Percentiles rank a stretch among this genome's conserved stretches.
These are phyloP conservation scores for Gymnocypris eckloni DNA, from an alignment of 2,797 vertebrate species.

Conservation along the genomic window DNA sequence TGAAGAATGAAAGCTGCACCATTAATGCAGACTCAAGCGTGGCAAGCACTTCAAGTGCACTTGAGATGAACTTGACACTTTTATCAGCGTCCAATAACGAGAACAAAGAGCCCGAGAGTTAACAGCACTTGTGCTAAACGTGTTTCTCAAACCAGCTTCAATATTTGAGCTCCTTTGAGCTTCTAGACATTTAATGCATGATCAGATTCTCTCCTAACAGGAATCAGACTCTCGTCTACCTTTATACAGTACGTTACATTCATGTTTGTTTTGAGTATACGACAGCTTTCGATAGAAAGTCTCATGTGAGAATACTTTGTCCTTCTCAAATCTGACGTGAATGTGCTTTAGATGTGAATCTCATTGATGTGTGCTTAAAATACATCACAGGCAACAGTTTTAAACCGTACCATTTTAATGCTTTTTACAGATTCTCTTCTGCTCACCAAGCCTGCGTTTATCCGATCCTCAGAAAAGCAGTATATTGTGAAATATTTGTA, in stretches of 20 bases:
- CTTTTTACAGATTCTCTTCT: too few relatives aligned
- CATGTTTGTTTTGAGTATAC: background rate
- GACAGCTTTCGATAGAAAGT: background rate
- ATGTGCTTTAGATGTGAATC: background rate
- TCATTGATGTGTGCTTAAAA: background rate
- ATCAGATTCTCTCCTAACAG: background rate
- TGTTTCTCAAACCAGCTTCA: constrained; percentile 35
- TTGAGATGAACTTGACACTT: constrained; percentile 69
- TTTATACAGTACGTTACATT: constrained; percentile 8
- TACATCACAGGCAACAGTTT: too few relatives aligned
- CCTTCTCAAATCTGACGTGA: background rate
- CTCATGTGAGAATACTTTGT: background rate
- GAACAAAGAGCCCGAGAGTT: constrained; percentile 53
- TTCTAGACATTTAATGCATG: constrained; percentile 6
- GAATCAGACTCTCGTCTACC: background rate
- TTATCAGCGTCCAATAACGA: constrained; percentile 61
- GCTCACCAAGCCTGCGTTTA: too few relatives aligned
- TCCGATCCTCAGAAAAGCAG: too few relatives aligned
- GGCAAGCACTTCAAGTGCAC: constrained; percentile 48
- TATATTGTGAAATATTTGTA: too few relatives aligned
- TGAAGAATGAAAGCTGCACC: constrained; percentile 36
- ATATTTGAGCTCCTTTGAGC: constrained; percentile 34
- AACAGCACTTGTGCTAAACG: constrained; percentile 38
- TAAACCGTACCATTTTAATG: too few relatives aligned
- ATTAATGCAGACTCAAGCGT: constrained; percentile 46